Evolutionary conservation across 2,888 invertebrate species (phyloP), one percentile per base, ranked within the genome.

Genomic region (Ferdinandea cuprea): DNA sequence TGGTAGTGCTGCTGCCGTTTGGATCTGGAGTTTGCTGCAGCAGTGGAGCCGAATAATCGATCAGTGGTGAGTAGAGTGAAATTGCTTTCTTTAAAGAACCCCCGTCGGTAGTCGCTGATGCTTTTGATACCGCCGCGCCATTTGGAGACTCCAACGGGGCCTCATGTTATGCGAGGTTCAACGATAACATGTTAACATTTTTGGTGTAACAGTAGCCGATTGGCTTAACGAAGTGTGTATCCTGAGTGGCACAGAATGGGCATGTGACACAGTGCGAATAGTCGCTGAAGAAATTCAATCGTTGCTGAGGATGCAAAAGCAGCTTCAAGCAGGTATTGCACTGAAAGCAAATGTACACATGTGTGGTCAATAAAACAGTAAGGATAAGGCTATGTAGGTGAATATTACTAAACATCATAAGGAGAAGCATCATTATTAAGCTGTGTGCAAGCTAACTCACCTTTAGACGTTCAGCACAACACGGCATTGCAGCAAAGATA

Each of bases 401-500:
- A 7, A 9, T 9, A 9, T 32, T 32, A 9, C 2, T 25, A 25
- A 25, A 25, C 25, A 25, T 25, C 25, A 5, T 25, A 25, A n/a
- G n/a, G n/a, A n/a, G n/a, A n/a, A n/a, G n/a, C n/a, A n/a, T n/a
- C n/a, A n/a, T n/a, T n/a, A n/a, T n/a, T n/a, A n/a, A n/a, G n/a
- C n/a, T n/a, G n/a, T n/a, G 19, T 3, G 3, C 3, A 30, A 35
- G 15, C 7, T 44, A 37, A 90, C 91, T 90, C 89, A 97, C 97
- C 94, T 96, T 96, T 87, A 98, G 93, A 87, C 98, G 94, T 89
- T 97, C 97, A 89, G 95, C 94, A 92, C 99, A 99, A 91, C 99
- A 99, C 15, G 98, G 98, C 92, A 96, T 96, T 81, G 98, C 98
- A 90, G 99, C 99, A 91, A 99, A 98, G 87, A 99, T 97, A 92